Conservation (phyloP, 2,113 vertebrate species). For the Camelus bactrianus region DNA sequence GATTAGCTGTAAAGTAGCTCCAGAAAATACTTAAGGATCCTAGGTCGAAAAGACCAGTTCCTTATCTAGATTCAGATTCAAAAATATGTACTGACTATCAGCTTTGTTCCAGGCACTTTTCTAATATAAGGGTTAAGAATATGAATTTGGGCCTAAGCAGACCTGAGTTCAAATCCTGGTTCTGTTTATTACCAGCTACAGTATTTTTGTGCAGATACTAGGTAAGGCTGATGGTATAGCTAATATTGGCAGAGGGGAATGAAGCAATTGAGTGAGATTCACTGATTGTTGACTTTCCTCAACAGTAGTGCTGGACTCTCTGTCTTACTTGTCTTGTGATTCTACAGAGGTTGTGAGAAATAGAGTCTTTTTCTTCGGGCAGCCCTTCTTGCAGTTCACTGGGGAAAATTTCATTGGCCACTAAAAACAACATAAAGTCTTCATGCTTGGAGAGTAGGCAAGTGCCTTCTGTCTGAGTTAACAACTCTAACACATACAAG, state of each 20-base stretch:
- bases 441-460: background rate
- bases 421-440: background rate
- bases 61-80: background rate
- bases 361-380: background rate
- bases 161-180: background rate
- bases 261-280: background rate
- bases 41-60: background rate
- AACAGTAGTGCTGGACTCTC: background rate
- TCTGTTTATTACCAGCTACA: background rate
- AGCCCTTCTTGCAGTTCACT: background rate
- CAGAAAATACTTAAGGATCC: background rate
- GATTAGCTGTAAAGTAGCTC: background rate
- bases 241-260: background rate
- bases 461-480: background rate
- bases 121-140: background rate
- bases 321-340: background rate
- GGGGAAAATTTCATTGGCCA: background rate
- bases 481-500: background rate
- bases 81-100: background rate
- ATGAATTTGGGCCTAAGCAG: background rate
- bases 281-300: background rate
- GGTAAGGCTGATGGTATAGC: background rate
- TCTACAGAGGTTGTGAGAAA: slow-evolving; percentile 2
- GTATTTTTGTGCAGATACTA: background rate
- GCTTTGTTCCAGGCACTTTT: background rate